Percentiles rank a stretch among this genome's conserved stretches.
Conservation (phyloP, 2,888 invertebrate species). For the Sarcophaga subvicina region DNA sequence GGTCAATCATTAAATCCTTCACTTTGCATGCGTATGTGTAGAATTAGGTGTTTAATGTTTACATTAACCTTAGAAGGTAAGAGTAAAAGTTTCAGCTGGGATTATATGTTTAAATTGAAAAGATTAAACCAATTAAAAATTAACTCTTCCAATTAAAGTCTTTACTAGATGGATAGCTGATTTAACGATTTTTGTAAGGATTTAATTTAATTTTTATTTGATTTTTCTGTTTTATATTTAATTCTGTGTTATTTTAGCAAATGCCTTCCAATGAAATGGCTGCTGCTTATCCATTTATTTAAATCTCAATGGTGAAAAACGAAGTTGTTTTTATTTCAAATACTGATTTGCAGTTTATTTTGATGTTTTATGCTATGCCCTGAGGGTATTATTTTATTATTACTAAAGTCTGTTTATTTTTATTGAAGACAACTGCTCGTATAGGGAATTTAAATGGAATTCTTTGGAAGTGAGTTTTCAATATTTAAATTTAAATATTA, state of each 20-base stretch:
- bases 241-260: conserved; percentile 4
- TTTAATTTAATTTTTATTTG: conserved; percentile 29
- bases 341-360: conserved; percentile 19
- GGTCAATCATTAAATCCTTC: too few species aligned
- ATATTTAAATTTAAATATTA: neutral
- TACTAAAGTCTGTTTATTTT: neutral
- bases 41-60: neutral
- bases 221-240: neutral
- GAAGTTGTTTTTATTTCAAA: conserved; percentile 15
- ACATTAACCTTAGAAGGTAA: neutral
- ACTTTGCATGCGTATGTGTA: too few species aligned
- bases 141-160: neutral
- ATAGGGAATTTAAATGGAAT: too few species aligned
- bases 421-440: neutral
- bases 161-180: neutral
- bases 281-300: conserved; percentile 41
- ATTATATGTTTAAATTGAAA: neutral
- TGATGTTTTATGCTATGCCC: conserved; percentile 17
- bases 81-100: neutral
- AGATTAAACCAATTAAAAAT: neutral
- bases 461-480: too few species aligned
- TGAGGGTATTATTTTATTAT: conserved; percentile 47
- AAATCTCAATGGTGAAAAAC: conserved; percentile 51
- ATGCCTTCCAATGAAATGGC: conserved; percentile 6
- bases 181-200: neutral